These are phyloP conservation scores for Gopherus flavomarginatus DNA, from an alignment of 2,113 vertebrate genomes.

Conservation along the genomic window DNA sequence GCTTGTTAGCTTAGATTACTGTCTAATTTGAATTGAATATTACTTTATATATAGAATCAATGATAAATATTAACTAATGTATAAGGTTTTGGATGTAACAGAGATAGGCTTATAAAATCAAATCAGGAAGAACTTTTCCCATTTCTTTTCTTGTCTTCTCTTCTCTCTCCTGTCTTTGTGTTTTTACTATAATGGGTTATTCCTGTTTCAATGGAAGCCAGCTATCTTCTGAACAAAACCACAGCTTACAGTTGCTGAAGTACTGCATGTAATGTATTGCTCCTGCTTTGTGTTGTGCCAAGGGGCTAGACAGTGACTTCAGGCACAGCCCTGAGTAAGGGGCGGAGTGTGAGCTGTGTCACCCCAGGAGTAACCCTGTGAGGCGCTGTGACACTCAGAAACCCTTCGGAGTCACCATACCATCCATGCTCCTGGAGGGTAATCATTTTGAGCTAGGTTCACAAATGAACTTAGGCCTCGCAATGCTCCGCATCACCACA, in stretches of 20 bases:
- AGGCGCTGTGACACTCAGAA: not conserved
- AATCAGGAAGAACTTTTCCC: not conserved
- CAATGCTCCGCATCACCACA: not conserved
- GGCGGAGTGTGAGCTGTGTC: not conserved
- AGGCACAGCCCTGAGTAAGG: not conserved
- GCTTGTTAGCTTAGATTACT: constrained; percentile 10
- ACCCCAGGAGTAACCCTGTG: not conserved
- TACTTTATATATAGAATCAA: not conserved
- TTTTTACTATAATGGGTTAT: not conserved
- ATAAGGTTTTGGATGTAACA: not conserved
- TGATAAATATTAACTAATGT: not conserved
- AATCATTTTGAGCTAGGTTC: not conserved
- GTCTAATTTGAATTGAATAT: not conserved
- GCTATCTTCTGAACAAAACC: not conserved
- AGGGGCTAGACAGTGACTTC: not conserved
- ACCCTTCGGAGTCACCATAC: not conserved
- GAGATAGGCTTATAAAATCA: not conserved
- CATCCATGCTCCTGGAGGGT: not conserved
- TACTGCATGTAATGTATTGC: not conserved
- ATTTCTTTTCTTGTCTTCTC: not conserved
- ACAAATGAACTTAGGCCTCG: not conserved
- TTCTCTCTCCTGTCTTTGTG: not conserved
- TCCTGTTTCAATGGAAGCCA: not conserved
- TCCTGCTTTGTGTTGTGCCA: not conserved
- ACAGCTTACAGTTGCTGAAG: not conserved